Percentiles rank a stretch among this genome's conserved stretches.
These are phyloP conservation scores for Noctua fimbriata DNA, from an alignment of 2,888 invertebrate genomes.

Conservation along the genomic window DNA sequence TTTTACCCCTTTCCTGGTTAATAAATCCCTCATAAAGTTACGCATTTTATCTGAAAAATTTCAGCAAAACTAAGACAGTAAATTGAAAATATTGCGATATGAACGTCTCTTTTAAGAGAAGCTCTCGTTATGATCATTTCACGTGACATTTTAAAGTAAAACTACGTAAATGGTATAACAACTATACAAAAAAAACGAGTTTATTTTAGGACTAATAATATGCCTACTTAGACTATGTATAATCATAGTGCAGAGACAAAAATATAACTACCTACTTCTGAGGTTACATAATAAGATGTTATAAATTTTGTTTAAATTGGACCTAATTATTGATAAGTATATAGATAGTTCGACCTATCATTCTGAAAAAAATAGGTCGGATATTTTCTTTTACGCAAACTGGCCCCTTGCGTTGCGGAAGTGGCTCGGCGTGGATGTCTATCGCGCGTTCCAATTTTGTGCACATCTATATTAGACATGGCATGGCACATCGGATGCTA, in stretches of 20 bases:
- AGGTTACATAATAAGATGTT: slow-evolving; percentile 28
- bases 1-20: background rate
- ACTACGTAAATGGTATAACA: slow-evolving; percentile 14
- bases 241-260: slow-evolving; percentile 32
- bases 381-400: slow-evolving; percentile 41
- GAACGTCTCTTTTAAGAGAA: background rate
- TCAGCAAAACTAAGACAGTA: background rate
- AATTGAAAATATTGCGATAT: slow-evolving; percentile 1
- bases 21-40: background rate
- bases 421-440: slow-evolving; percentile 26
- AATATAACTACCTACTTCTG: slow-evolving; percentile 41
- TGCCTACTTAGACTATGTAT: slow-evolving; percentile 37
- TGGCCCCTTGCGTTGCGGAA: slow-evolving; percentile 44
- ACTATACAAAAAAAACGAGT: slow-evolving; percentile 35
- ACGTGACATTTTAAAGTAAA: background rate
- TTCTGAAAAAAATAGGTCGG: background rate
- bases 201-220: slow-evolving; percentile 25
- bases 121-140: background rate
- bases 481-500: slow-evolving; percentile 38
- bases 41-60: too few relatives aligned
- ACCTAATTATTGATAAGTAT: slow-evolving; percentile 21
- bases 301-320: slow-evolving; percentile 29
- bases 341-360: background rate
- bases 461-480: slow-evolving; percentile 50
- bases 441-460: slow-evolving; percentile 52